Evolutionary conservation across 2,888 invertebrate genomes (phyloP), one percentile per base, ranked within the genome.

Genomic region (Cheilosia vulpina): DNA sequence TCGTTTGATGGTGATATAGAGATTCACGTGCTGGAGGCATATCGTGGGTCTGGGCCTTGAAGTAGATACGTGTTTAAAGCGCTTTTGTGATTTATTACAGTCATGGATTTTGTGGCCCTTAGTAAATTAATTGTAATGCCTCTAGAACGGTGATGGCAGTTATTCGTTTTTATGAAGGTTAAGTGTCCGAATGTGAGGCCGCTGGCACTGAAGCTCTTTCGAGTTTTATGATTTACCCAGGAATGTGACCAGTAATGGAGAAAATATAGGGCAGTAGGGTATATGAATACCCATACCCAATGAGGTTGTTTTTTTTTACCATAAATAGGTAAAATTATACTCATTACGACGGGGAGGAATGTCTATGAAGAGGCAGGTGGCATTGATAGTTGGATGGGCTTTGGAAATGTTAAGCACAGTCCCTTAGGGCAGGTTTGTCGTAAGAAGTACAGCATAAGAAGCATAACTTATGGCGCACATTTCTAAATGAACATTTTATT

Each of bases 41-140:
- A 73, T 73, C 68, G 62, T 41, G 45, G 60, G 47, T 53, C 52
- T 31, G 24, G 43, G 43, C 11, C 24, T 19, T 15, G 19, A 43
- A 43, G n/a, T n/a, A 45, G 17, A 38, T 53, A 60, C 66, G 62
- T 73, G 79, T 24, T 79, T 75, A 75, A 75, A 69, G 68, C 65
- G 50, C 21, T 43, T 75, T 65, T 71, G 79, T 84, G 75, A 84
- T 84, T 84, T 84, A 84, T 84, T 53, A 45, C 43, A 38, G 52
- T 78, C 27, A 27, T 53, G 65, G 45, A 79, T 79, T 79, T 62
- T 55, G 72, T 69, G 69, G 47, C 38, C 41, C 53, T 71, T 45
- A 17, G 58, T 79, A 63, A 83, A 83, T 83, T 78, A 83, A 75
- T 84, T 75, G 53, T 75, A 69, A 75, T 84, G 84, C 45, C 58